Percentiles rank a stretch among this genome's conserved stretches.
Conservation (phyloP, 2,797 vertebrate genomes). For the Halcyon chelicuti region DNA sequence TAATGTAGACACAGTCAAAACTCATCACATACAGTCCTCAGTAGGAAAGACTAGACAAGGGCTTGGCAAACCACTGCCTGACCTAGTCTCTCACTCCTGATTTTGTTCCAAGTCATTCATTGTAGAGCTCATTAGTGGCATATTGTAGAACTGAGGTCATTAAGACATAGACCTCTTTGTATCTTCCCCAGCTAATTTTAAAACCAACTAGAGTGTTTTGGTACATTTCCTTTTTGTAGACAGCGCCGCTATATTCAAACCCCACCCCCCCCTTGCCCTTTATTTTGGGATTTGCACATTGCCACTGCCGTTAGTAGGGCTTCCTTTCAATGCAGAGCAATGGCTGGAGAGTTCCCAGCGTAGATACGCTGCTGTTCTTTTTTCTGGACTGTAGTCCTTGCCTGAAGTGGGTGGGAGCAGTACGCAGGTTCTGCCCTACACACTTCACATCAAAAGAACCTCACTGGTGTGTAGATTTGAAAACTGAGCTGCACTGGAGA, state of each 20-base stretch:
- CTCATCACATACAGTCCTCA: neutral
- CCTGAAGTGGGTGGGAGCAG: neutral
- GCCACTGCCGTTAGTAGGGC: neutral
- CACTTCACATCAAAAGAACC: neutral
- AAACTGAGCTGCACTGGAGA: neutral
- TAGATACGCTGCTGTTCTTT: neutral
- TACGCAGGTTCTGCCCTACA: neutral
- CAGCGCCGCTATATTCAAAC: neutral
- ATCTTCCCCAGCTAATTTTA: constrained; percentile 32
- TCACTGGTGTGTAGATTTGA: neutral
- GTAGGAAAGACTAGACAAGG: neutral
- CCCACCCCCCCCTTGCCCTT: neutral
- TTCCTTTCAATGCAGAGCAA: neutral
- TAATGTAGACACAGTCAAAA: neutral
- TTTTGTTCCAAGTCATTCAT: constrained; percentile 37
- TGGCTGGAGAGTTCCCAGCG: neutral
- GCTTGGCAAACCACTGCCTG: constrained; percentile 23
- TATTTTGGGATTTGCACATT: neutral
- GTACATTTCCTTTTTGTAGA: neutral
- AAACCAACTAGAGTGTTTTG: neutral
- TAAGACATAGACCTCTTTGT: constrained; percentile 5
- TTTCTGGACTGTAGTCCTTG: neutral
- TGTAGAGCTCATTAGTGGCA: constrained; percentile 2
- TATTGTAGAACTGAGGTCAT: constrained; percentile 16
- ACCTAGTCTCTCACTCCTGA: constrained; percentile 2